Evolutionary conservation across 2,113 vertebrate species (phyloP).

Genomic region (Corapipo altera): DNA sequence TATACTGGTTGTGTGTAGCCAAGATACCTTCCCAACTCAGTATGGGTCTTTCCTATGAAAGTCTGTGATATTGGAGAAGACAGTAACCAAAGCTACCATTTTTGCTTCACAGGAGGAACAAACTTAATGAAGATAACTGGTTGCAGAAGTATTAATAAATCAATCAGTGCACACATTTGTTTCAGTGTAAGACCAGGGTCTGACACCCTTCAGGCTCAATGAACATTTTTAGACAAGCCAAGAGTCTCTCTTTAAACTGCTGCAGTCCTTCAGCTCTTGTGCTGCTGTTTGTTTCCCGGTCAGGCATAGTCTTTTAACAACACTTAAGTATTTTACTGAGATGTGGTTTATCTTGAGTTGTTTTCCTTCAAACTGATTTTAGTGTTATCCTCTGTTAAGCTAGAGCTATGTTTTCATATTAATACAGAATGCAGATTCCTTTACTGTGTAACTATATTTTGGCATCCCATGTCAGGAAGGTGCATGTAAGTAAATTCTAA

Average conservation of each 20-base stretch:
- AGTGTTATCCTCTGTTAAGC: not conserved
- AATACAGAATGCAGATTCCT: not conserved
- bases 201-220: not conserved
- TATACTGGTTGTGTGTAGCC: not conserved
- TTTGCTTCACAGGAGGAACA: not conserved
- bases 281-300: not conserved
- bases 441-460: not conserved
- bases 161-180: not conserved
- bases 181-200: not conserved
- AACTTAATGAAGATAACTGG: not conserved
- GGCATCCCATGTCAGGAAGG: not conserved
- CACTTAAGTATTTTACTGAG: not conserved
- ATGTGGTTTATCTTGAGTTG: not conserved
- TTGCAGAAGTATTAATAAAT: not conserved
- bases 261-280: not conserved
- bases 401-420: not conserved
- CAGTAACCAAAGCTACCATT: not conserved
- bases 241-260: not conserved
- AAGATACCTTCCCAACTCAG: not conserved
- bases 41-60: not conserved
- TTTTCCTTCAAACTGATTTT: not conserved
- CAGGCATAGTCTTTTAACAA: not conserved
- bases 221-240: not conserved
- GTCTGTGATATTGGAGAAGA: not conserved
- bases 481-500: not conserved